Conservation (phyloP, 35 echinoderm and acorn worm species). For the Chiridota heheva region DNA sequence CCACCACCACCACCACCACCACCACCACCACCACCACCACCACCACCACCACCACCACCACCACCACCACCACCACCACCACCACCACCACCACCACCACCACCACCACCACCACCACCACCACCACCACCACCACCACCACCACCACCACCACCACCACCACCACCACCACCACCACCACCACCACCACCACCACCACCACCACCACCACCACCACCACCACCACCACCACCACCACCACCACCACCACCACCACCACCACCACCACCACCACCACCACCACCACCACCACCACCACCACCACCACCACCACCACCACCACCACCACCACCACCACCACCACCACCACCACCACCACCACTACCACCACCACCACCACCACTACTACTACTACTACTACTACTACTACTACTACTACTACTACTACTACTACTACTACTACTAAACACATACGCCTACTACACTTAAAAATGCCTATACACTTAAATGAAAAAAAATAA, state of each 20-base stretch:
- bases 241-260: background rate
- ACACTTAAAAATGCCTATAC: too few species aligned
- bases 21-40: too few species aligned
- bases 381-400: conserved; percentile 5
- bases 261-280: background rate
- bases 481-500: too few species aligned
- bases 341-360: background rate
- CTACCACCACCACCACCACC: background rate
- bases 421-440: conserved; percentile 8
- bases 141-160: too few species aligned
- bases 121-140: too few species aligned
- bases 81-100: too few species aligned
- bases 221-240: background rate
- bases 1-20: too few species aligned
- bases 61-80: too few species aligned
- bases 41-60: too few species aligned
- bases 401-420: conserved; percentile 5
- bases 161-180: too few species aligned
- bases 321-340: background rate
- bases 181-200: too few species aligned
- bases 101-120: too few species aligned
- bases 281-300: background rate
- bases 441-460: background rate
- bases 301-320: background rate
- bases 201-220: conserved; percentile 1